Evolutionary conservation across 1,140 invertebrate species (phyloP).

Genomic region (Dinothrombium tinctorium): DNA sequence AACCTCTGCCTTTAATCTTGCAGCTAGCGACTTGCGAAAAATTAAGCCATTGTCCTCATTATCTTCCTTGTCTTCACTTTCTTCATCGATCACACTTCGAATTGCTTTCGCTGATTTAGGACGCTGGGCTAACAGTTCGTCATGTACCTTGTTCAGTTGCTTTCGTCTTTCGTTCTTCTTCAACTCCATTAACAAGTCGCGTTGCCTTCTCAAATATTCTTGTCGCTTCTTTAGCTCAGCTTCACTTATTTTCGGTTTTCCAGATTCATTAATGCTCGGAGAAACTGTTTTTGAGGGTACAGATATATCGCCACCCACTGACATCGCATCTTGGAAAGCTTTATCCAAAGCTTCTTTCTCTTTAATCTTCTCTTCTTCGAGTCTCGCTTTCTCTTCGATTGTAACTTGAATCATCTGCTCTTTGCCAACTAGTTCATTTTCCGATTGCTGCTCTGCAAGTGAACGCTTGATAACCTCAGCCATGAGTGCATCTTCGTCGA

Average conservation of each 20-base stretch:
- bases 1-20: slow-evolving; percentile 56
- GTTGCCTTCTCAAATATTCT: slow-evolving; percentile 55
- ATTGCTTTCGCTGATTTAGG: slow-evolving; percentile 25
- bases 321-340: neutral
- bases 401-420: slow-evolving; percentile 15
- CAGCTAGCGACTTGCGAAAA: slow-evolving; percentile 50
- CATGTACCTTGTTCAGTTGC: slow-evolving; percentile 30
- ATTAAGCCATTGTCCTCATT: slow-evolving; percentile 33
- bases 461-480: slow-evolving; percentile 22
- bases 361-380: slow-evolving; percentile 13
- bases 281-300: slow-evolving; percentile 6
- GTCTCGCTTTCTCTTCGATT: slow-evolving; percentile 21
- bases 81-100: slow-evolving; percentile 21
- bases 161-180: slow-evolving; percentile 62
- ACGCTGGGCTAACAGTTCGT: slow-evolving; percentile 21
- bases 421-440: neutral
- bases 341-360: neutral
- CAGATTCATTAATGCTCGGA: slow-evolving; percentile 2
- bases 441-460: neutral
- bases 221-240: slow-evolving; percentile 52
- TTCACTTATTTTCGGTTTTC: slow-evolving; percentile 14
- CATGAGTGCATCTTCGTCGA: slow-evolving; percentile 18
- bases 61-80: slow-evolving; percentile 19
- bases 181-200: slow-evolving; percentile 63
- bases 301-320: neutral